These are phyloP conservation scores for Schizotus pectinicornis DNA, from an alignment of 2,888 invertebrate species.

Conservation along the genomic window DNA sequence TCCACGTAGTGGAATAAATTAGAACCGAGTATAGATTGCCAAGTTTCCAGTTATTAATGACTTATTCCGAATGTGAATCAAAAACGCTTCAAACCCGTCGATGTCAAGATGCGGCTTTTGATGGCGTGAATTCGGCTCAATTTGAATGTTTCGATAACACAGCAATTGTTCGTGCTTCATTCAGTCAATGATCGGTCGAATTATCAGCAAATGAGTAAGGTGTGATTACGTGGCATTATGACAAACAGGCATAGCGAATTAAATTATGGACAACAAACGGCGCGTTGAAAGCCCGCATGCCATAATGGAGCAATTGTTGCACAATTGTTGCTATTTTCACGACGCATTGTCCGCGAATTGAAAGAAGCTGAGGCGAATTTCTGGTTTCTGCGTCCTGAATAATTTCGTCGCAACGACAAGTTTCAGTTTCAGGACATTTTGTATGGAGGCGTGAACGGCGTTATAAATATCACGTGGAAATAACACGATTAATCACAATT, in stretches of 20 bases:
- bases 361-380: background rate
- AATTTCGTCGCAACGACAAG: background rate
- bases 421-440: background rate
- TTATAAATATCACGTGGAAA: slow-evolving; percentile 19
- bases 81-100: too few relatives aligned
- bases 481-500: slow-evolving; percentile 26
- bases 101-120: too few relatives aligned
- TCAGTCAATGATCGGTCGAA: slow-evolving; percentile 15
- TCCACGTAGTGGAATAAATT: too few relatives aligned
- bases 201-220: slow-evolving; percentile 23
- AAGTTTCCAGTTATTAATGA: too few relatives aligned
- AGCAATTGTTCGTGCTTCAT: slow-evolving; percentile 5
- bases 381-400: background rate
- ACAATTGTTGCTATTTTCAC: slow-evolving; percentile 15
- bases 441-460: background rate
- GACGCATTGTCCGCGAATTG: background rate
- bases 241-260: slow-evolving; percentile 11
- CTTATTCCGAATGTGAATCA: too few relatives aligned
- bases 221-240: slow-evolving; percentile 23
- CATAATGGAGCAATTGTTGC: slow-evolving; percentile 13
- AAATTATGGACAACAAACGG: slow-evolving; percentile 18
- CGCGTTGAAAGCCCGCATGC: slow-evolving; percentile 5
- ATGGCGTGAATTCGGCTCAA: background rate
- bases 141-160: background rate
- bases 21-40: too few relatives aligned